Conservation (phyloP, 2,888 invertebrate genomes). For the Apotomis betuletana region DNA sequence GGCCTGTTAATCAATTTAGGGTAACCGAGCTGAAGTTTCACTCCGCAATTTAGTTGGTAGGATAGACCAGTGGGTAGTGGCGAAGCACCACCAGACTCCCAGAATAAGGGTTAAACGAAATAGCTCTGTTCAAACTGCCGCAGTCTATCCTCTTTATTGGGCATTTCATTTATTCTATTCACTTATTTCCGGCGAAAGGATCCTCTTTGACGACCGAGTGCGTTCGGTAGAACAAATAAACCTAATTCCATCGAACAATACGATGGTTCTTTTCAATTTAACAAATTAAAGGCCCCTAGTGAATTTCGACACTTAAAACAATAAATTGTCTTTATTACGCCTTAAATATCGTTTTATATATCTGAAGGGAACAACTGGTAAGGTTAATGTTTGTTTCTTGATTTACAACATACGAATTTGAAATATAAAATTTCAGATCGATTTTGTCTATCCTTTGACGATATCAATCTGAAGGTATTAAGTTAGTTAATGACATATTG, state of each 20-base stretch:
- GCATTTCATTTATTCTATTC: conserved; percentile 79
- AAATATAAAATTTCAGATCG: no score
- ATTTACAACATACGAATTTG: background rate
- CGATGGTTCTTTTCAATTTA: conserved; percentile 81
- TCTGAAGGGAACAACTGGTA: conserved; percentile 25
- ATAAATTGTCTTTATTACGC: conserved; percentile 39
- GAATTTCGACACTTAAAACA: conserved; percentile 44
- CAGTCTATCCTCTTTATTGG: conserved; percentile 76
- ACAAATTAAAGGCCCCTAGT: conserved; percentile 71
- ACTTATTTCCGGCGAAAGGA: conserved; percentile 75
- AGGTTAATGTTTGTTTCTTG: conserved; percentile 20
- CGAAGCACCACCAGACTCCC: conserved; percentile 12
- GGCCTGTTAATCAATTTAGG: conserved; percentile 14
- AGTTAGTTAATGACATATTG: no score
- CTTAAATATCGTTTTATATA: conserved; percentile 40
- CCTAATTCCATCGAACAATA: conserved; percentile 77
- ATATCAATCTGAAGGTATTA: no score
- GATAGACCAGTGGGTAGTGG: conserved; percentile 20
- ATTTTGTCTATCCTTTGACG: no score
- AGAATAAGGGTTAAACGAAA: conserved; percentile 43
- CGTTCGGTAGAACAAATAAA: conserved; percentile 72
- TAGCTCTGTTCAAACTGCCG: conserved; percentile 62
- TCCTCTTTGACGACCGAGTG: conserved; percentile 75
- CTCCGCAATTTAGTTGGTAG: conserved; percentile 5
- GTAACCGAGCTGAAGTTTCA: conserved; percentile 8